phyloP scores from a whole-genome alignment of 2,888 invertebrate species.

The Drosophila subquinaria region DNA sequence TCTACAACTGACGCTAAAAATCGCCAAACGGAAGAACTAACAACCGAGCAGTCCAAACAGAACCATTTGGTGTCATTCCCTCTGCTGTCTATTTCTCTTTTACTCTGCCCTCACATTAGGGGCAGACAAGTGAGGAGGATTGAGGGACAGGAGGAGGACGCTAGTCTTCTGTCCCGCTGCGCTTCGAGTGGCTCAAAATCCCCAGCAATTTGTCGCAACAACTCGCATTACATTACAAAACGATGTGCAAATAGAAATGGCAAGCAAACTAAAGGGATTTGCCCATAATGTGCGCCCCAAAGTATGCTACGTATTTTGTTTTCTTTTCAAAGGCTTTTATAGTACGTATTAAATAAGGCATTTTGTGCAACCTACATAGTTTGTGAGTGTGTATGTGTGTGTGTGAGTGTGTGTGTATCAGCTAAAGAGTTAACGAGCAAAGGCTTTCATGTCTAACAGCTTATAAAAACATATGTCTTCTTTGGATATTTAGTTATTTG shows the following conservation, averaged over 20 bases:
- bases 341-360: conserved; percentile 48
- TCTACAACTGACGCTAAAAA: conserved; percentile 58
- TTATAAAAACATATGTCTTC: background rate
- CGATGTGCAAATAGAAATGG: conserved; percentile 74
- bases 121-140: background rate
- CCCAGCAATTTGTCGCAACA: conserved; percentile 78
- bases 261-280: conserved; percentile 72
- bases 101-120: conserved; percentile 3
- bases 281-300: conserved; percentile 57
- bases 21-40: conserved; percentile 36
- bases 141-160: background rate
- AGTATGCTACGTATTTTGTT: conserved; percentile 43
- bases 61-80: conserved; percentile 19
- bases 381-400: conserved; percentile 21
- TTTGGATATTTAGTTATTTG: background rate
- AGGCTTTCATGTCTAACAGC: background rate
- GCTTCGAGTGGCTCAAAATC: conserved; percentile 63
- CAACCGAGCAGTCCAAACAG: conserved; percentile 8
- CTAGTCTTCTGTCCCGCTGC: conserved; percentile 34
- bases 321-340: conserved; percentile 32
- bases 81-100: background rate
- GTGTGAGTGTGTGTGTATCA: conserved; percentile 11
- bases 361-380: background rate
- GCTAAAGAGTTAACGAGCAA: background rate
- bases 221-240: conserved; percentile 79